Base-by-base conservation (phyloP, 2,797 vertebrate genomes). In the Neosilurus mollespiculum region DNA sequence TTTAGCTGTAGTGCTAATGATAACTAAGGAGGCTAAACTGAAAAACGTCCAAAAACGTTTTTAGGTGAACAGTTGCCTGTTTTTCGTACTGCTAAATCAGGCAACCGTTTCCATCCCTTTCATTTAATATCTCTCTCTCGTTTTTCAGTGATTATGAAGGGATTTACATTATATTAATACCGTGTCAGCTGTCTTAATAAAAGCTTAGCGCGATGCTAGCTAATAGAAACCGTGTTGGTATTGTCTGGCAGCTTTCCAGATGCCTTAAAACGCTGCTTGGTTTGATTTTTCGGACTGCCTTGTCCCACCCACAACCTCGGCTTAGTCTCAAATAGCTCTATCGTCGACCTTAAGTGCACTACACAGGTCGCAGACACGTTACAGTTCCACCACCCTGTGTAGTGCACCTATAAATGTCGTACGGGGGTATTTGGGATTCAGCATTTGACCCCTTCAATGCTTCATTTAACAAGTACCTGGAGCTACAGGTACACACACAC, bases 191-290 rank as follows among this genome's bases (percentile, higher is more conserved):
- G 81, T 81, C 49, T 64, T 5, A 34, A 18, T 11, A 18, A 20
- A 61, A 43, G 65, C 77, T 37, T 81, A 76, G 83, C 79, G 43
- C 77, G 26, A 22, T 81, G 71, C 83, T 85, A 81, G 72, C 76
- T 66, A 43, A 73, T 22, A 84, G 66, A 87, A 59, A 77, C n/a
- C 66, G 85, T 80, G 56, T 89, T 66, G 88, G 81, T 84, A 89
- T 91, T 90, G 88, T 91, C 86, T 90, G 88, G 81, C 90, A 86
- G 84, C 77, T 76, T 80, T 90, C 87, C 86, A 54, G 26, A 30
- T 56, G 9, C 30, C 59, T 69, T 77, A 30, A 26, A 8, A 66
- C 24, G 61, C 49, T 66, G 10, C 43, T 20, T 11, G 54, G 54
- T 76, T 22, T n/a, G 54, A 59, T n/a, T 56, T 58, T 76, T 24